Evolutionary conservation across 2,797 vertebrate species (phyloP).

Genomic region (Morus bassanus): DNA sequence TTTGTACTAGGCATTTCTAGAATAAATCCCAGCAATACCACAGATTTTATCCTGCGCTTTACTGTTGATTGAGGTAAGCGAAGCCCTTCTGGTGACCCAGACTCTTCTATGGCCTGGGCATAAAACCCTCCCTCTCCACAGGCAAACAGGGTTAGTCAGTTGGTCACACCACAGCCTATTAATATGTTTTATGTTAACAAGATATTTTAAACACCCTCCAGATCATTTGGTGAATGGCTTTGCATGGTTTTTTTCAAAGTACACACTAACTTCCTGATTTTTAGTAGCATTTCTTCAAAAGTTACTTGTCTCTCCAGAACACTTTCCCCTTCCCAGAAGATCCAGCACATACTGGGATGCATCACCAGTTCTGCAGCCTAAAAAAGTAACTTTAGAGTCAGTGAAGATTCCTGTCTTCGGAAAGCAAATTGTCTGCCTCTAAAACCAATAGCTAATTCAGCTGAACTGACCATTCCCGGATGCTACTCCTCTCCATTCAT

Average conservation of each 20-base stretch:
- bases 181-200: background rate
- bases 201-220: background rate
- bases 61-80: background rate
- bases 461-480: background rate
- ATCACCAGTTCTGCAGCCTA: background rate
- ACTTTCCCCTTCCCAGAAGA: background rate
- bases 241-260: background rate
- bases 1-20: background rate
- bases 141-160: background rate
- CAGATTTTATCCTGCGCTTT: slow-evolving; percentile 6
- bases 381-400: background rate
- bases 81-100: background rate
- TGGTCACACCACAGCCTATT: slow-evolving; percentile 4
- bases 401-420: background rate
- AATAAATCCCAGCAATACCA: background rate
- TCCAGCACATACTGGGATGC: background rate
- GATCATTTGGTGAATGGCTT: background rate
- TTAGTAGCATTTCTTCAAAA: background rate
- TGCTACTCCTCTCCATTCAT: background rate
- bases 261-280: background rate
- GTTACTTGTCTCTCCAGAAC: background rate
- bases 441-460: background rate
- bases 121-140: background rate
- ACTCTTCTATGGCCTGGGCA: background rate
- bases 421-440: background rate